These are phyloP conservation scores for Lutraria rhynchaena DNA, from an alignment of 1,140 invertebrate species.

Conservation along the genomic window DNA sequence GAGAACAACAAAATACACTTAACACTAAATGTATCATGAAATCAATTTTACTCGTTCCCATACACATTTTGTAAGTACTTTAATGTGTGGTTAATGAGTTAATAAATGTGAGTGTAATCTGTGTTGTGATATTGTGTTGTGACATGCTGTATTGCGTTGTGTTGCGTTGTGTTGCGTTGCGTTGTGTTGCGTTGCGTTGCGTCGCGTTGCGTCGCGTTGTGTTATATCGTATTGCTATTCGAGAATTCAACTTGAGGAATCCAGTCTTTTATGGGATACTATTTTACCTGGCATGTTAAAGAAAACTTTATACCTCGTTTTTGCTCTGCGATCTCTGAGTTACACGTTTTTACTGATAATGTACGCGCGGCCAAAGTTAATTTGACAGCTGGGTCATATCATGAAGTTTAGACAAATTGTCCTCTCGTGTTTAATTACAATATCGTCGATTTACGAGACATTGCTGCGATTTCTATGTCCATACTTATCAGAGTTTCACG, in stretches of 20 bases:
- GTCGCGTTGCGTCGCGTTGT: constrained; percentile 6
- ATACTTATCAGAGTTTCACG: constrained; percentile 16
- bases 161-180: constrained; percentile 6
- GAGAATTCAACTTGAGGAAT: too few species aligned
- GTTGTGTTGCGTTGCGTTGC: constrained; percentile 7
- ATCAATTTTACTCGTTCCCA: too few species aligned
- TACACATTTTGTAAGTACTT: too few species aligned
- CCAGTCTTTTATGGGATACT: too few species aligned
- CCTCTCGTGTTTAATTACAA: constrained; percentile 17
- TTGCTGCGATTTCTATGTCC: not conserved
- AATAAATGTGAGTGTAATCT: too few species aligned
- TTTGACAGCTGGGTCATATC: not conserved
- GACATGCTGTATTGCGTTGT: constrained; percentile 2
- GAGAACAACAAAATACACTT: too few species aligned
- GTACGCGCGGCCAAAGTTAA: not conserved
- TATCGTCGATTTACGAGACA: constrained; percentile 9
- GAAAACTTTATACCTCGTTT: too few species aligned
- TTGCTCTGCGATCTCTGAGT: too few species aligned
- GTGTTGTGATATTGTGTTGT: not conserved
- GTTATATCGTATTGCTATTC: constrained; percentile 8
- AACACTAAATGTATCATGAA: too few species aligned
- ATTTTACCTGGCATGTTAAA: too few species aligned
- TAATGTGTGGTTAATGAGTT: too few species aligned
- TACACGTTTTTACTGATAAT: too few species aligned
- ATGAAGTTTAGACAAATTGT: constrained; percentile 6